Conservation (phyloP, 2,888 invertebrate genomes). For the Lydus trimaculatus region DNA sequence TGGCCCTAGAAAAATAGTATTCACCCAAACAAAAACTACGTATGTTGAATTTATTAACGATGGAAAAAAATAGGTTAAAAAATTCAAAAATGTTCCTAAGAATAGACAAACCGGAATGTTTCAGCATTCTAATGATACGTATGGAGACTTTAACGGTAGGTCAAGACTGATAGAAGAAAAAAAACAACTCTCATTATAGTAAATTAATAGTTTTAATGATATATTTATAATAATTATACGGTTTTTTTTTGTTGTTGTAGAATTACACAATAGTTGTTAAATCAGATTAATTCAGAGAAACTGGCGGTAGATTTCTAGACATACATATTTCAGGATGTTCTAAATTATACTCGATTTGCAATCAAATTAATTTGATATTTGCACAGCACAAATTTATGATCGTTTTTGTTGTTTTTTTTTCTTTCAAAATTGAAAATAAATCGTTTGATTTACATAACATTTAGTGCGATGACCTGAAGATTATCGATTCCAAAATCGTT, state of each 20-base stretch:
- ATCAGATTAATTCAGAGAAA: background rate
- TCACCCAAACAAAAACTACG: background rate
- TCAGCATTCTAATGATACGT: background rate
- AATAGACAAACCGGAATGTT: constrained; percentile 14
- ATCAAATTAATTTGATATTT: background rate
- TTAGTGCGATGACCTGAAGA: background rate
- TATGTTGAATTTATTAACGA: background rate
- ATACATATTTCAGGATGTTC: background rate
- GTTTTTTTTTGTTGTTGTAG: background rate
- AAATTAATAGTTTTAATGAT: constrained; percentile 4
- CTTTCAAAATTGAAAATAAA: background rate
- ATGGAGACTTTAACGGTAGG: constrained; percentile 13
- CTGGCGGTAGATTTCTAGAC: too few species aligned
- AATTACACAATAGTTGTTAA: background rate
- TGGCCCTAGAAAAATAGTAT: constrained; percentile 15
- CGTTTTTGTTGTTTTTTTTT: background rate
- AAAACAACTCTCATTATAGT: background rate
- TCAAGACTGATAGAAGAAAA: background rate
- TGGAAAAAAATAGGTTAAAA: background rate
- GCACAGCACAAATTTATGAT: background rate
- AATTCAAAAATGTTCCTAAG: background rate
- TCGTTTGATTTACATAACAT: background rate
- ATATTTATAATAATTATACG: background rate
- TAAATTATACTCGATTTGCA: background rate
- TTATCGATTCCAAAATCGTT: background rate